Evolutionary conservation across 2,113 vertebrate species (phyloP), one percentile per base, ranked within the genome.

Genomic region (Alligator mississippiensis): DNA sequence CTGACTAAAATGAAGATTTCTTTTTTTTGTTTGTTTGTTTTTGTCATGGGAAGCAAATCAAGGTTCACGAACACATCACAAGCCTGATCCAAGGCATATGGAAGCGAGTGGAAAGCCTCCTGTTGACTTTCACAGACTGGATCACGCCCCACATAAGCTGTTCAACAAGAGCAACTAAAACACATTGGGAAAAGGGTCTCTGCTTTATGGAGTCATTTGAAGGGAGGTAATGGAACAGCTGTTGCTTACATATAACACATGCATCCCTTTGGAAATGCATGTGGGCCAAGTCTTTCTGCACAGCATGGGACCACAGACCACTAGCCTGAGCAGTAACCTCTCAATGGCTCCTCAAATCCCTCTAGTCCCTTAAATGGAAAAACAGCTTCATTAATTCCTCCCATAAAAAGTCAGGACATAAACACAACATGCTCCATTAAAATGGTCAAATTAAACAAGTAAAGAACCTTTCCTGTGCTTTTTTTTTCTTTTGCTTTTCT

Each of bases 401-500:
- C 17, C 66, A 91, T 92, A 90, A 96, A 95, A 80, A 92, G 66
- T 11, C 84, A 93, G 87, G 90, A 90, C 80, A 91, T 80, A 96
- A 96, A 94, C 88, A 96, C 77, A 96, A 95, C 93, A 89, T 82
- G 91, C 74, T 94, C n/a, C 63, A 74, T 93, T 95, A 91, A 94
- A 96, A 90, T 75, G 70, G 85, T 60, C 75, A 89, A 88, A 95
- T 97, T 94, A 95, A 93, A 70, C 55, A 57, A 91, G 70, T 12
- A 15, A 24, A 94, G 82, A 93, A 92, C 24, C 57, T 86, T 79
- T 83, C 30, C 66, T 75, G 2, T 54, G 28, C 27, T 0, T 0
- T 11, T 24, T 21, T 27, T 8, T 4, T 16, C 25, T 74, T 54
- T 63, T 47, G 16, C 6, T 3, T 4, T 89, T 93, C 82, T 1